Conservation (phyloP, 2,888 invertebrate genomes). For the Mellilla xanthometata region DNA sequence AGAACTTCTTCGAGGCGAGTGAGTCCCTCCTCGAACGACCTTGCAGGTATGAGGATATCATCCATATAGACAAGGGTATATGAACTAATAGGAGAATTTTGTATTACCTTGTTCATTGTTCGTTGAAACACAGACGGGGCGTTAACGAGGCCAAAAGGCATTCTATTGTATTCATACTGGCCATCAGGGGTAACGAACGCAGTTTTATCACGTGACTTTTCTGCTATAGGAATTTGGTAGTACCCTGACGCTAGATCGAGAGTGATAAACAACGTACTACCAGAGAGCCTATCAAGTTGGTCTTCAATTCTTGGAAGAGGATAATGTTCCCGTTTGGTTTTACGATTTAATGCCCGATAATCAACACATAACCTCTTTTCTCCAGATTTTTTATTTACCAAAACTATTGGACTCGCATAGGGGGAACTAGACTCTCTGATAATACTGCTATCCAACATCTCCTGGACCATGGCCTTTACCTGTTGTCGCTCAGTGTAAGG, state of each 20-base stretch:
- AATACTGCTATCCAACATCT: slow-evolving; percentile 30
- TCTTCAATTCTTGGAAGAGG: slow-evolving; percentile 33
- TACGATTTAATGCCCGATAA: slow-evolving; percentile 29
- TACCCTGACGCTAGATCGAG: slow-evolving; percentile 33
- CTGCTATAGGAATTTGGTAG: slow-evolving; percentile 36
- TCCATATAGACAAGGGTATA: not conserved
- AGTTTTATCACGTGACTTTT: slow-evolving; percentile 28
- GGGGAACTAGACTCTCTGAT: slow-evolving; percentile 25
- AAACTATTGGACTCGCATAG: slow-evolving; percentile 33
- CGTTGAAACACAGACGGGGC: not conserved
- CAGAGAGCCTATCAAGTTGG: slow-evolving; percentile 29
- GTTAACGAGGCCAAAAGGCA: slow-evolving; percentile 20
- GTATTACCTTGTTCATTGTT: not conserved
- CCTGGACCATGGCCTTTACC: slow-evolving; percentile 28
- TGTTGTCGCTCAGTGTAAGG: slow-evolving; percentile 13
- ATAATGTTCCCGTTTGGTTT: slow-evolving; percentile 26
- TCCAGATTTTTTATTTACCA: slow-evolving; percentile 34
- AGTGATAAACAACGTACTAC: slow-evolving; percentile 22
- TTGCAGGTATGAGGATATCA: not conserved
- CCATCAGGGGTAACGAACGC: slow-evolving; percentile 37
- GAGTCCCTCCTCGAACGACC: not conserved
- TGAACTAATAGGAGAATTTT: not conserved
- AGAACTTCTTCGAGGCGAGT: not conserved
- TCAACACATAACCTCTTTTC: slow-evolving; percentile 33
- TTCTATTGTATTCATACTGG: slow-evolving; percentile 28